Evolutionary conservation across 2,888 invertebrate species (phyloP), one percentile per base, ranked within the genome.

Genomic region (Oxystoma pomonae): DNA sequence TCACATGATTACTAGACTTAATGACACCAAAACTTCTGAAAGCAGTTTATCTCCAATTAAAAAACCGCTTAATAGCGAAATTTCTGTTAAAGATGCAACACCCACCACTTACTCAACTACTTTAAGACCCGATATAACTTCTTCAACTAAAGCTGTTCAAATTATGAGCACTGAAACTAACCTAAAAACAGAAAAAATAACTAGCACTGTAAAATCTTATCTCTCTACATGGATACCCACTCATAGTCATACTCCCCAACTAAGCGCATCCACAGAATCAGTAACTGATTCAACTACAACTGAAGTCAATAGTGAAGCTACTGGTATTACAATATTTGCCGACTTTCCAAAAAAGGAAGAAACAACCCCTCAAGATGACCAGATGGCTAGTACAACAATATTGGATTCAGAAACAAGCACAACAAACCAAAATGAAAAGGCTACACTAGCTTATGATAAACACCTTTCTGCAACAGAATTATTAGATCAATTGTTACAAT

Each of bases 401-500:
- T 22, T 22, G 51, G 55, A 57, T 12, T 17, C 22, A 51, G 64
- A 55, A 59, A 62, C 20, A 1, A 35, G 35, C 35, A 35, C 35
- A 7, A 35, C 35, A 7, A 35, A 35, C 12, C 3, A 35, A 35
- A 35, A 35, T 12, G 35, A 35, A 35, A 12, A 35, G 35, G 35
- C 35, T 3, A 62, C 68, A n/a, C 49, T 70, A 52, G 65, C 62
- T 49, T 67, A 62, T 20, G 63, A 66, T 17, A 68, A 69, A 22
- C 67, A 66, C 62, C 55, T 67, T 20, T 66, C 69, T 5, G 67
- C 70, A 49, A 70, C 73, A 16, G 73, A 74, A 67, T 66, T 74
- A 22, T 67, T 78, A 49, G 73, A 78, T 60, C 75, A 78, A 64
- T 67, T 77, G 9, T 63, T 78, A 21, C 61, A 76, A 5, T 72